A percentile compares a stretch with the other conserved stretches of the same genome.
Conservation (phyloP, 2,113 vertebrate species). For the Halichoeres trimaculatus region DNA sequence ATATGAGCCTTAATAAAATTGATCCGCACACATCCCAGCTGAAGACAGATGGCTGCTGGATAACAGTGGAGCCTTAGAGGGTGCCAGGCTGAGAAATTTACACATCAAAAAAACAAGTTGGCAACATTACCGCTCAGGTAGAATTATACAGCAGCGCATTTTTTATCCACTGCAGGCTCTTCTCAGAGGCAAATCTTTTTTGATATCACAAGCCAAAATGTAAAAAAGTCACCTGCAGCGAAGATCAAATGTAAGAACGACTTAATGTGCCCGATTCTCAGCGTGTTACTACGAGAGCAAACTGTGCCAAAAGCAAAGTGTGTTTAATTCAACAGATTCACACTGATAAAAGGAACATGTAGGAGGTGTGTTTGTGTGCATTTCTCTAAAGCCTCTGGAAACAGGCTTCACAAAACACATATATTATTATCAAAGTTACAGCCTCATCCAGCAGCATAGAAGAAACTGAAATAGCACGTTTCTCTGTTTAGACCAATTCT, state of each 20-base stretch:
- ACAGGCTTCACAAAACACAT: not conserved
- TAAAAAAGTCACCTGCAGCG: conserved; percentile 12
- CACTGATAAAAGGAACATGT: not conserved
- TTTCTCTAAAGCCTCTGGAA: not conserved
- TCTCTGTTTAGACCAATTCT: too few relatives aligned
- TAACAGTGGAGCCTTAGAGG: conserved; percentile 37
- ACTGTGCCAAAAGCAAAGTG: conserved; percentile 9
- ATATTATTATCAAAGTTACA: not conserved
- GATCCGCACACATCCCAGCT: conserved; percentile 30
- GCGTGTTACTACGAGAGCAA: not conserved
- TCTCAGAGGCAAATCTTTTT: conserved; percentile 10
- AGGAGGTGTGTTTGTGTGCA: conserved; percentile 3
- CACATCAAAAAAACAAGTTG: conserved; percentile 39
- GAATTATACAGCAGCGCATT: conserved; percentile 23
- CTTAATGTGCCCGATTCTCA: conserved; percentile 29
- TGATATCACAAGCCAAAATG: conserved; percentile 7
- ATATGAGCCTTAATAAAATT: conserved; percentile 33
- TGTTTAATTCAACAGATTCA: not conserved
- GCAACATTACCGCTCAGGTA: conserved; percentile 35
- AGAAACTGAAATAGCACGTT: too few relatives aligned
- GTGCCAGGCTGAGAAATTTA: conserved; percentile 28
- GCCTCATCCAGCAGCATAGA: not conserved
- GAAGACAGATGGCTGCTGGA: conserved; percentile 51
- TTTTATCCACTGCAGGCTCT: conserved; percentile 21
- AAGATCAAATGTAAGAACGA: conserved; percentile 18